These are phyloP conservation scores for Limanda limanda DNA, from an alignment of 2,113 vertebrate genomes.

Conservation along the genomic window DNA sequence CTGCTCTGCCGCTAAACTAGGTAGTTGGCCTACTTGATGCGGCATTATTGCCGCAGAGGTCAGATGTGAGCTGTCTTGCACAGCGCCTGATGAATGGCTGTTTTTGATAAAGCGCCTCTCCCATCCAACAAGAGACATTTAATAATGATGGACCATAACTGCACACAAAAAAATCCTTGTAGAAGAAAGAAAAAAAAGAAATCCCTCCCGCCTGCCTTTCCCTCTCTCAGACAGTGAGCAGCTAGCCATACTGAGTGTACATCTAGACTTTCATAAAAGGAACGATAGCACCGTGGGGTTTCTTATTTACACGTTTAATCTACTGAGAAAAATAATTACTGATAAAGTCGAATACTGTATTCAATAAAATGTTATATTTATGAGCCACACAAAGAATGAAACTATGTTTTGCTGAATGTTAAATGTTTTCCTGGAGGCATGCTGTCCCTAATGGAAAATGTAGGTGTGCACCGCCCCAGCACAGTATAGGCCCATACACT, in stretches of 20 bases:
- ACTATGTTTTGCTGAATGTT: not conserved
- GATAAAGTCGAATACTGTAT: not conserved
- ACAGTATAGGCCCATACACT: not conserved
- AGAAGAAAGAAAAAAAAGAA: constrained; percentile 70
- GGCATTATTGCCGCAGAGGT: constrained; percentile 97
- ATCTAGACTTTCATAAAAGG: constrained; percentile 42
- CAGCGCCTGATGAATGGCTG: constrained; percentile 93
- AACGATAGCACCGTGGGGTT: constrained; percentile 35
- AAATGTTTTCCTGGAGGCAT: not conserved
- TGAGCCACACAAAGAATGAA: not conserved
- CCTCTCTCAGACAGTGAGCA: constrained; percentile 66
- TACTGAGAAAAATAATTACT: not conserved
- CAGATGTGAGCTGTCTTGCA: constrained; percentile 91
- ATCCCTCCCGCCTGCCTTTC: constrained; percentile 64
- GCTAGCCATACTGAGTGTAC: constrained; percentile 59
- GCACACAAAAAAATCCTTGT: constrained; percentile 84
- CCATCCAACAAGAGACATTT: constrained; percentile 91
- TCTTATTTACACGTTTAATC: not conserved
- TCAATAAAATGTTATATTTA: not conserved
- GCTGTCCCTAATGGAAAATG: not conserved
- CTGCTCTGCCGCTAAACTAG: constrained; percentile 95
- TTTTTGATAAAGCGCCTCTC: constrained; percentile 90
- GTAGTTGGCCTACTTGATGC: constrained; percentile 98
- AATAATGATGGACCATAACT: constrained; percentile 94
- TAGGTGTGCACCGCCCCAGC: not conserved